These are phyloP conservation scores for Rhombomys opimus DNA, from an alignment of 2,113 vertebrate genomes.

Conservation along the genomic window DNA sequence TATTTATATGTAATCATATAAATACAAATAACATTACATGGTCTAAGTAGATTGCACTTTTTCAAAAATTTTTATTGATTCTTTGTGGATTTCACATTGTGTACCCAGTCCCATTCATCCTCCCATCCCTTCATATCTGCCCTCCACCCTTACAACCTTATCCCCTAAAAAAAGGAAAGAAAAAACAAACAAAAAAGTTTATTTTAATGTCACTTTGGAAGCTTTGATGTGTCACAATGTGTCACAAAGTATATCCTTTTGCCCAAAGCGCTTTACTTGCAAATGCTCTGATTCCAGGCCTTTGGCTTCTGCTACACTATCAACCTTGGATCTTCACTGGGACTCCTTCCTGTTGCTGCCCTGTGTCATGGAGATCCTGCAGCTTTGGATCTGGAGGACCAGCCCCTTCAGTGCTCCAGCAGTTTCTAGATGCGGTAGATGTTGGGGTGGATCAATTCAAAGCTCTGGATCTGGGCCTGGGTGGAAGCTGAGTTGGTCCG, in stretches of 20 bases:
- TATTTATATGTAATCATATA: background rate
- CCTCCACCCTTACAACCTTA: background rate
- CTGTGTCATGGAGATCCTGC: background rate
- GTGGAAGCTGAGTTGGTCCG: background rate
- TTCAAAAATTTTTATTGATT: background rate
- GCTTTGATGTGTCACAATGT: background rate
- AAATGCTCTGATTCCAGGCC: background rate
- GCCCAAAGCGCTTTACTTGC: background rate
- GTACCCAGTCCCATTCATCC: background rate
- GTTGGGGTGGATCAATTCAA: background rate
- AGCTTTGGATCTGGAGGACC: background rate
- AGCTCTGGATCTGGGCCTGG: background rate
- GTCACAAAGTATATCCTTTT: background rate
- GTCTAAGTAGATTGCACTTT: background rate
- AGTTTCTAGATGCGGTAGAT: background rate
- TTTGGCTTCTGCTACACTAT: background rate
- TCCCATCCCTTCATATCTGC: background rate
- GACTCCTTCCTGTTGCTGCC: background rate
- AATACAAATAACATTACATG: background rate
- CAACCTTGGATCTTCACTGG: background rate
- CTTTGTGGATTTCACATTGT: background rate
- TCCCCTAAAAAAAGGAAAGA: background rate
- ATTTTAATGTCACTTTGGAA: background rate
- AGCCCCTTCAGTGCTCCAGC: background rate
- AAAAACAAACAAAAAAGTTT: background rate